Base-by-base conservation (phyloP, 2,797 vertebrate species). In the Paramormyrops hopkinsi region DNA sequence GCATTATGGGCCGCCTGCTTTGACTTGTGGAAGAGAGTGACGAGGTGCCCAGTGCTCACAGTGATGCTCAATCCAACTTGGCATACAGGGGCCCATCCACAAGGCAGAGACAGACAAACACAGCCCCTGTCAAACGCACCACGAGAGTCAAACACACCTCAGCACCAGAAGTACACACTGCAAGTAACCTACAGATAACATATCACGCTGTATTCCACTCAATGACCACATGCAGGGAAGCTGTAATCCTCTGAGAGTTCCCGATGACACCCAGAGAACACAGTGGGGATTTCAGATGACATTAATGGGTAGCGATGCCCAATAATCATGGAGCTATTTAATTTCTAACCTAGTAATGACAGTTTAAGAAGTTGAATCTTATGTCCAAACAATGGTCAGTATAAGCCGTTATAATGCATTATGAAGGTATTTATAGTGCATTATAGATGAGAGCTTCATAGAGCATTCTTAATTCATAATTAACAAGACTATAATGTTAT, bases 1-100 rank as follows among this genome's bases (percentile, higher is more conserved):
- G 95, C 92, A 95, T 96, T 96, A 95, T 90, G 93, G 92, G 92
- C 93, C 51, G 90, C 90, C 89, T 90, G 44, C 79, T 65, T 51
- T 91, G 56, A 54, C 50, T 65, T 86, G 22, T 54, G 37, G 37
- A 37, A 65, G 54, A 65, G 25, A 83, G 69, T 50, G 9, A 25
- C 11, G 82, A 1, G 17, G 25, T 25, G 83, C 2, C 83, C 83
- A 82, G 29, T 17, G 76, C n/a, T 7, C 73, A 89, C 44, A 79
- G 69, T 46, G 50, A 82, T 48, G 48, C 65, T 9, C 62, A 5
- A 0, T 73, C 37, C 37, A 14, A 41, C 83, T 25, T 3, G 11
- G 25, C 48, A 33, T 12, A 53, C 50, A 53, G 46, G 22, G 79
- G n/a, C 46, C 88, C 11, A 33, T 46, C 50, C 87, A 76, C 2